phyloP scores from a whole-genome alignment of 37 sponge, comb jelly and placozoan genomes.

The Axinella damicornis region DNA sequence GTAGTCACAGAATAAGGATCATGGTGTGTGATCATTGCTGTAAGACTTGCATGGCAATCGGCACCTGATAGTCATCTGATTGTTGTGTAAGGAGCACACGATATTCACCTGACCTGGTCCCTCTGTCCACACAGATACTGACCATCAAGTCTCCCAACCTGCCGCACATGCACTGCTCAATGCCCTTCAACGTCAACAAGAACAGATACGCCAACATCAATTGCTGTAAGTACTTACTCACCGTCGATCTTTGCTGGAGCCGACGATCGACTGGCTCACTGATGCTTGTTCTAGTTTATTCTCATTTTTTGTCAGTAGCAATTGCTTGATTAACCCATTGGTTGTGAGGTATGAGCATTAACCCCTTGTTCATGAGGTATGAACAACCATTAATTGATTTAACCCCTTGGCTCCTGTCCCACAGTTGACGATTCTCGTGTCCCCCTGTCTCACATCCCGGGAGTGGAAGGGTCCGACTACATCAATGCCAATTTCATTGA shows the following conservation, averaged over 20 bases:
- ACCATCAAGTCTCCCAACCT: slow-evolving; percentile 78
- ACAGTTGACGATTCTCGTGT: slow-evolving; percentile 77
- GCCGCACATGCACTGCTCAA: slow-evolving; percentile 46
- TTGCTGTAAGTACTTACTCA: slow-evolving; percentile 57
- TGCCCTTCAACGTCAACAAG: slow-evolving; percentile 67
- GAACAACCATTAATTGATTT: slow-evolving; percentile 84
- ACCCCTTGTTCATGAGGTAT: background rate
- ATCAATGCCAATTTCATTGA: slow-evolving; percentile 91
- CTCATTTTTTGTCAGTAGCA: too few species aligned
- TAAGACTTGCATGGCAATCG: background rate
- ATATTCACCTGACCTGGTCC: too few species aligned
- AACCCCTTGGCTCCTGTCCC: background rate
- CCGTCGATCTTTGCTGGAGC: too few species aligned
- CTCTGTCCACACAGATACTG: slow-evolving; percentile 46
- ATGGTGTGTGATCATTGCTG: background rate
- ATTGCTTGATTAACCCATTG: too few species aligned
- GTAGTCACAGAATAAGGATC: background rate
- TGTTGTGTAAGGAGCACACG: background rate
- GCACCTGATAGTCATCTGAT: background rate
- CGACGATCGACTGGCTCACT: background rate
- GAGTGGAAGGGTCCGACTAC: slow-evolving; percentile 73
- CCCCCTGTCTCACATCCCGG: slow-evolving; percentile 34
- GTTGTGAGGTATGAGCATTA: background rate
- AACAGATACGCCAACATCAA: slow-evolving; percentile 91
- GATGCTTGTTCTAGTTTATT: too few species aligned